A percentile compares a stretch with the other conserved stretches of the same genome.
Conservation (phyloP, 2,888 invertebrate genomes). For the Drosophila eohydei region DNA sequence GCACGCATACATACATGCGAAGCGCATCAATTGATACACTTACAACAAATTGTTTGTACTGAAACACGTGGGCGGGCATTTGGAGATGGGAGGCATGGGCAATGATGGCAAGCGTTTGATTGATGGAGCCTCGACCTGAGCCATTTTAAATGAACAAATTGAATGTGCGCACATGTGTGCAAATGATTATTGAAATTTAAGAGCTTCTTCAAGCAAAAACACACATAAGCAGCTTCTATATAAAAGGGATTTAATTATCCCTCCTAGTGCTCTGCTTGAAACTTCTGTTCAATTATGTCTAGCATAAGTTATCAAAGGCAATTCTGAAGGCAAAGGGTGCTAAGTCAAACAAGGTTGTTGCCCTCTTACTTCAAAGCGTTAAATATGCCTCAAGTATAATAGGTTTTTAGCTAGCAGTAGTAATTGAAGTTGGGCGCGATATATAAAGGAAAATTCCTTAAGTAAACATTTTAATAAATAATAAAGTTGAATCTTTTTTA, state of each 20-base stretch:
- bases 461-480: neutral
- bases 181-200: conserved; percentile 59
- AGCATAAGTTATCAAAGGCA: conserved; percentile 2
- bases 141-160: conserved; percentile 80
- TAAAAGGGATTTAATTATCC: conserved; percentile 1
- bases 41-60: conserved; percentile 80
- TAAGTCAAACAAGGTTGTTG: neutral
- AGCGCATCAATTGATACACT: conserved; percentile 79
- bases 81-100: neutral
- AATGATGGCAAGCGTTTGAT: conserved; percentile 53
- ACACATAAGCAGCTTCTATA: neutral
- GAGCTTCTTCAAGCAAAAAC: conserved; percentile 22
- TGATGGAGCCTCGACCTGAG: conserved; percentile 74
- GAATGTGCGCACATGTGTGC: conserved; percentile 57
- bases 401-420: too few relatives aligned
- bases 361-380: neutral
- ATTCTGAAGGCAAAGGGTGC: neutral
- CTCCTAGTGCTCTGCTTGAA: neutral
- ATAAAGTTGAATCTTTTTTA: too few relatives aligned
- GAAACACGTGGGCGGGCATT: conserved; percentile 56
- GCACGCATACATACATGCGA: conserved; percentile 11
- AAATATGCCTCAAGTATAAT: neutral
- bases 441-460: neutral
- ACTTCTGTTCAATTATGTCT: neutral
- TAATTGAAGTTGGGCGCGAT: neutral